phyloP scores from a whole-genome alignment of 2,113 vertebrate genomes.

The Rhynchomys soricoides region DNA sequence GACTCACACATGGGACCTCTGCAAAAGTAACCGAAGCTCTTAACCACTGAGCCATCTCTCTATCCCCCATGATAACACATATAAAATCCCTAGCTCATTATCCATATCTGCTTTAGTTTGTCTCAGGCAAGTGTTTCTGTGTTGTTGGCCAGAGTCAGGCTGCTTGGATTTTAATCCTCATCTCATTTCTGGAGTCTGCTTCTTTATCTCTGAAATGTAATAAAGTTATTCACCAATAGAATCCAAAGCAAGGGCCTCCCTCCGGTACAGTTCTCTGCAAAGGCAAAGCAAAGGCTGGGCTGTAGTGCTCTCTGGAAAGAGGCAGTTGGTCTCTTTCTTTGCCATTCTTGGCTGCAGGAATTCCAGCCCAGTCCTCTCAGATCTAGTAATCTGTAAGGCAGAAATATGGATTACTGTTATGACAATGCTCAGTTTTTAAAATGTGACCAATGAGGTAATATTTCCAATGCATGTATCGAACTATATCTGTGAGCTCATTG shows the following conservation, averaged over 20 bases:
- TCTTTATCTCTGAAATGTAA: constrained; percentile 2
- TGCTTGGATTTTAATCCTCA: background rate
- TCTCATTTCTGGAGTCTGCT: background rate
- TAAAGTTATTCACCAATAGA: background rate
- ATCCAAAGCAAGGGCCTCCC: background rate
- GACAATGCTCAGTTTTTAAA: background rate
- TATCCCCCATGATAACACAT: background rate
- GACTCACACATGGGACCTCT: background rate
- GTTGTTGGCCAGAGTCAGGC: background rate
- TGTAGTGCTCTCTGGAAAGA: background rate
- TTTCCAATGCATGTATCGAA: background rate
- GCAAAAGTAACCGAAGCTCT: background rate
- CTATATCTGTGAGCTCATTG: background rate
- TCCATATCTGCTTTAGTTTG: background rate
- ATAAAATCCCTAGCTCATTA: background rate
- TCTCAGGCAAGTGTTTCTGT: background rate
- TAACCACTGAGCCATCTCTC: background rate
- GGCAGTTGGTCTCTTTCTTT: background rate
- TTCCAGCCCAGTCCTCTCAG: background rate
- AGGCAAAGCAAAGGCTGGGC: background rate
- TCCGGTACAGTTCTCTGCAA: background rate
- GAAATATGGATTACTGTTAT: background rate
- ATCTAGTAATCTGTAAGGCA: background rate
- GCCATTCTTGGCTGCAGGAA: background rate
- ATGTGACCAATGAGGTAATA: background rate